Evolutionary conservation across 2,888 invertebrate genomes (phyloP), one percentile per base, ranked within the genome.

Genomic region (Seladonia tumulorum): DNA sequence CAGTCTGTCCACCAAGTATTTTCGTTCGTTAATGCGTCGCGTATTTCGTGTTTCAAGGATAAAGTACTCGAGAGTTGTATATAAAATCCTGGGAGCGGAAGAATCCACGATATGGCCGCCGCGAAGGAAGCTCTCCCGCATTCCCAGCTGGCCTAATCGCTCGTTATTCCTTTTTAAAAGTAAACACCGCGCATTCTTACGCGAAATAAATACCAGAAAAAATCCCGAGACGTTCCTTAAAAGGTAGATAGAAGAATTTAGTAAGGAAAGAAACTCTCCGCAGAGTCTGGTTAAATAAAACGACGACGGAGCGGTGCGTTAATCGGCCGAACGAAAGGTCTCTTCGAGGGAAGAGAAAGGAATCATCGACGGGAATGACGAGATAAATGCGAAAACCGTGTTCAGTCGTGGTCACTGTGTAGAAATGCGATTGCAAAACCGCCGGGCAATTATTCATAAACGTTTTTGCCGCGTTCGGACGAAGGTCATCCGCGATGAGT

Each of bases 401-500:
- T 68, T 39, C 35, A 68, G 29, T 5, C 72, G 35, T 42, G 77
- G 76, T 75, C 74, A 75, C 14, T 29, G 76, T 25, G 66, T 39
- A 71, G 47, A 80, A 75, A 84, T 68, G 68, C 60, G n/a, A 18
- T 77, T 63, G 53, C 49, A 60, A 71, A 77, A 80, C 76, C 70
- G 74, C 73, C 12, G 35, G 1, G 42, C 35, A 70, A 77, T 86
- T 85, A 85, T 86, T 86, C 80, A 80, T 70, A 76, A 79, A 14
- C 57, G 74, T 78, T 85, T 73, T 1, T 35, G 66, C 60, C 25
- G 25, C 60, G 60, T 14, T n/a, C 60, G 60, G 60, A 22, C 49
- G 86, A 86, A 86, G 86, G 86, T 71, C 75, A 66, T n/a, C 84
- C 29, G 66, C 66, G 66, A 66, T 66, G 66, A 66, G 35, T 66